phyloP scores from a whole-genome alignment of 2,888 invertebrate species.

The Hartigia nigra region DNA sequence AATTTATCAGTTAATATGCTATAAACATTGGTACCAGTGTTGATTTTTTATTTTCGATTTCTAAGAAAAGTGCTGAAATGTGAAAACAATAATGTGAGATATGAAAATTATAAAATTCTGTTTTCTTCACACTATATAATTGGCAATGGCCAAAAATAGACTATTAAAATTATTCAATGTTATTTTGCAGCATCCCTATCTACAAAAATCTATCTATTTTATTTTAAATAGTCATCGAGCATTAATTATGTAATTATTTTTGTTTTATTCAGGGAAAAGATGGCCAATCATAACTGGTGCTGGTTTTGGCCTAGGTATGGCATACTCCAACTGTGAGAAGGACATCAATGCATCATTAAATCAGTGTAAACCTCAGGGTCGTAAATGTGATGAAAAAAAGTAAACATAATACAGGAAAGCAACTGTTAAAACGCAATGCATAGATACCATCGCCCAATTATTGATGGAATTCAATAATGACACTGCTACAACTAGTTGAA shows the following conservation, averaged over 20 bases:
- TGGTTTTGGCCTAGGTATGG: slow-evolving; percentile 92
- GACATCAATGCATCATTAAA: slow-evolving; percentile 68
- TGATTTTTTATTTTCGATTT: background rate
- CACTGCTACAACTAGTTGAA: slow-evolving; percentile 31
- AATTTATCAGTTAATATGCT: background rate
- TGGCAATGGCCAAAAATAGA: background rate
- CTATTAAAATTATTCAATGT: slow-evolving; percentile 6
- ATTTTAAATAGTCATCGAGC: background rate
- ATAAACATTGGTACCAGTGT: background rate
- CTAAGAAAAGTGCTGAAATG: background rate
- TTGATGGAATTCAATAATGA: background rate
- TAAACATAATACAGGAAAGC: background rate
- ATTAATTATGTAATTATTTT: slow-evolving; percentile 9
- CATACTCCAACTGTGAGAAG: slow-evolving; percentile 87
- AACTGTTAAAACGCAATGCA: background rate
- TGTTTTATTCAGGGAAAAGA: slow-evolving; percentile 71
- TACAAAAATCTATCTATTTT: background rate
- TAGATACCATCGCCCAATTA: background rate
- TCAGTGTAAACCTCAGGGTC: slow-evolving; percentile 35
- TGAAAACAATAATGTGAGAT: background rate
- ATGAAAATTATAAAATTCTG: background rate
- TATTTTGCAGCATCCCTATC: background rate
- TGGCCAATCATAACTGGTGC: slow-evolving; percentile 92
- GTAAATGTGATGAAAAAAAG: slow-evolving; percentile 38
- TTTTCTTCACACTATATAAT: background rate